Base-by-base conservation (phyloP, 2,888 invertebrate genomes). In the Branchinecta sandiegonensis region DNA sequence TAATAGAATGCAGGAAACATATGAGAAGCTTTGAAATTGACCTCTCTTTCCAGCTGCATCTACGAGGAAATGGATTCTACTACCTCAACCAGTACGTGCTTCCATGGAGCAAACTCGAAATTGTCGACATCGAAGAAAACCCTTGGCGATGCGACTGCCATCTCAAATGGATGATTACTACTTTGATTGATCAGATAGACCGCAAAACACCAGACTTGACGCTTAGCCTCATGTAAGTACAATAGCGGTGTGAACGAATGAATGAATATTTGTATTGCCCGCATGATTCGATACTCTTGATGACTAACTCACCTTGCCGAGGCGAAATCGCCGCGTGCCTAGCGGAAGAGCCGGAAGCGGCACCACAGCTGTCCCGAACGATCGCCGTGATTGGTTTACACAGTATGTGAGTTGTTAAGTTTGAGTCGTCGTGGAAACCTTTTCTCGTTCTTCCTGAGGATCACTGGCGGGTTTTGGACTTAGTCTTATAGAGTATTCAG, bases 61-160 rank as follows among this genome's bases (percentile, higher is more conserved):
- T 84, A 71, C 83, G 82, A 74, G 80, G 80, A 73, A 84, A 84
- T 75, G 80, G 79, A 66, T 73, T 84, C 11, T 77, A 78, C 0
- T 73, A 73, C 1, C 72, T 84, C 0, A 76, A 82, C 0, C 74
- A 75, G 69, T 73, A 76, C 4, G 74, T 82, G n/a, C 74, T 80
- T 1, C 76, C 77, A 66, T 81, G 80, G 79, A 73, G 77, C 0
- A 72, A 75, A 0, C 73, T 79, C 8, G 73, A 73, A 1, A 79
- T 79, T 8, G 78, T 82, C 0, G 80, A 85, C 75, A 75, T 84
- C 6, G 84, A 84, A 78, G 78, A 78, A 71, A 86, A 86, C 76
- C 85, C 84, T 1, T 84, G 85, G 81, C 77, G 79, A 70, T 86
- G 86, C 73, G 76, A 79, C 70, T 86, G 86, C 73, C 78, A 80